A percentile compares a stretch with the other conserved stretches of the same genome.
Evolutionary conservation across 2,888 invertebrate species (phyloP).

Genomic region (Amphipyra berbera): DNA sequence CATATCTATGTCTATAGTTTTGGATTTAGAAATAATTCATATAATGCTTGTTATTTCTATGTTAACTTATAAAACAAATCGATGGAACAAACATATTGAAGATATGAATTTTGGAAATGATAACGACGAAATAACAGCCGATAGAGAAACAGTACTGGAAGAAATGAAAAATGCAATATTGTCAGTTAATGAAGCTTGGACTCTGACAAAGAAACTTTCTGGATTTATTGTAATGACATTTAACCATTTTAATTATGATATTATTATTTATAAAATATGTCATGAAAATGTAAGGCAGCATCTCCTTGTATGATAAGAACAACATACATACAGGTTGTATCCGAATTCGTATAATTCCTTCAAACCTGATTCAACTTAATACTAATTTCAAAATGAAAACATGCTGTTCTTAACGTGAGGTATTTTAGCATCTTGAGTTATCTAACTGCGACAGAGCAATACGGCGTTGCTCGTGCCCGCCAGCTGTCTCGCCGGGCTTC

Average conservation of each 20-base stretch:
- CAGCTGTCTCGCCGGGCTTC: too few species aligned
- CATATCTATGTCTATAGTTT: conserved; percentile 19
- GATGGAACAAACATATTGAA: conserved; percentile 28
- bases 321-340: too few species aligned
- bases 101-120: conserved; percentile 20
- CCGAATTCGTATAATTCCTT: too few species aligned
- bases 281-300: too few species aligned
- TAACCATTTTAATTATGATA: neutral
- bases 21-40: conserved; percentile 41
- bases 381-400: too few species aligned
- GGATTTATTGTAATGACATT: conserved; percentile 26
- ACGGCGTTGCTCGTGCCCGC: too few species aligned
- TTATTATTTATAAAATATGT: neutral
- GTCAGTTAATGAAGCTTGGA: conserved; percentile 34
- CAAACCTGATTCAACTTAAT: too few species aligned
- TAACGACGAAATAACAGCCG: conserved; percentile 16
- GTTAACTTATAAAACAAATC: conserved; percentile 29
- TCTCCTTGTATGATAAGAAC: too few species aligned
- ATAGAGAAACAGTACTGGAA: conserved; percentile 17
- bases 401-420: too few species aligned
- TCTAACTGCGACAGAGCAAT: too few species aligned
- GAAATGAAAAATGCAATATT: conserved; percentile 13
- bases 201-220: conserved; percentile 18
- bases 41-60: conserved; percentile 15
- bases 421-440: too few species aligned